Conservation (phyloP, 2,113 vertebrate species). For the Bubo blakistoni region DNA sequence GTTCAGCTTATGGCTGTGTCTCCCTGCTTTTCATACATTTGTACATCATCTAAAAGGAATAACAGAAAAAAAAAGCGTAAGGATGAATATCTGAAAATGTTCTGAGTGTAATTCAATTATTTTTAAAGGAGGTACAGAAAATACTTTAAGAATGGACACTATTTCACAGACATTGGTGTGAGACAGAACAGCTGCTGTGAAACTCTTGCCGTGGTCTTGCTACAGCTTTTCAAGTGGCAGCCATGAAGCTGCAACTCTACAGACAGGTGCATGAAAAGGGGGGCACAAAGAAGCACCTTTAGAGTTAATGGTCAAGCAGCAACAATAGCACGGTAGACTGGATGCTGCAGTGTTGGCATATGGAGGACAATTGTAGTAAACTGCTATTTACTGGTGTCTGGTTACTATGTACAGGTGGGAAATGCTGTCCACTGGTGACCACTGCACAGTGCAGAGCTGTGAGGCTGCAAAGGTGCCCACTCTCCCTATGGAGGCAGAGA, state of each 20-base stretch:
- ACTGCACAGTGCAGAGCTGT: not conserved
- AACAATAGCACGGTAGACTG: not conserved
- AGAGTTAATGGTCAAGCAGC: not conserved
- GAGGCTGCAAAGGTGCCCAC: not conserved
- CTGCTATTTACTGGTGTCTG: not conserved
- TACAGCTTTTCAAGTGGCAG: not conserved
- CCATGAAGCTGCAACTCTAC: not conserved
- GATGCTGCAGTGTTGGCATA: not conserved
- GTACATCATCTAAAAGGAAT: not conserved
- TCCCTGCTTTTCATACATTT: not conserved
- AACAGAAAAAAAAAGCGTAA: not conserved
- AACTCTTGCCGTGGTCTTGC: not conserved
- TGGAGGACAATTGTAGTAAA: not conserved
- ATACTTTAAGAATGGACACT: not conserved
- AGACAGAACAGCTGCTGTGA: not conserved
- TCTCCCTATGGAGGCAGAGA: not conserved
- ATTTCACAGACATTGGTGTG: not conserved
- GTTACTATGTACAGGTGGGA: not conserved
- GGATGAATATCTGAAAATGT: not conserved
- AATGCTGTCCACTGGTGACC: rapidly evolving
- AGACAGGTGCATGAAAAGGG: not conserved
- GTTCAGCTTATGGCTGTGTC: not conserved
- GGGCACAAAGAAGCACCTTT: not conserved
- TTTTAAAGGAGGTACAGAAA: not conserved
- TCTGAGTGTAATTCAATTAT: not conserved